Conservation (phyloP, 35 echinoderm and acorn worm genomes). For the Ophiothrix spiculata region DNA sequence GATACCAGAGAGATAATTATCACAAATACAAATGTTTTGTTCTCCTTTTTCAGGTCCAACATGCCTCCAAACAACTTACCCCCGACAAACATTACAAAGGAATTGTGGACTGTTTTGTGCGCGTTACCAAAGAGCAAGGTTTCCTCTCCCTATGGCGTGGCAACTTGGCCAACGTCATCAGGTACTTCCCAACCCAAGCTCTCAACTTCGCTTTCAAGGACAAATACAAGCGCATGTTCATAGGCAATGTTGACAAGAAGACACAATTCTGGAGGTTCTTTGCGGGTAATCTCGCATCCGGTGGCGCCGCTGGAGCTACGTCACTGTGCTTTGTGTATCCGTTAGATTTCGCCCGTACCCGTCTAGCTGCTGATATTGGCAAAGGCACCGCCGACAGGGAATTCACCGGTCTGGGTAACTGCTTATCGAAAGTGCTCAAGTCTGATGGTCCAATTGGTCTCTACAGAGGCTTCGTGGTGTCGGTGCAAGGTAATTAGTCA, state of each 20-base stretch:
- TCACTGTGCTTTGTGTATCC: conserved; percentile 98
- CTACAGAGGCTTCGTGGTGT: conserved; percentile 90
- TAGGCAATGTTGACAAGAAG: conserved; percentile 84
- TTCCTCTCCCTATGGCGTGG: conserved; percentile 97
- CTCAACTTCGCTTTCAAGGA: conserved; percentile 99
- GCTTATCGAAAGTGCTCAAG: conserved; percentile 70
- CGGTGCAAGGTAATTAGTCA: too few relatives aligned
- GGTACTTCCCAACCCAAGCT: conserved; percentile 99
- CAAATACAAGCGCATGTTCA: conserved; percentile 97
- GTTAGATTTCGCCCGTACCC: too few relatives aligned
- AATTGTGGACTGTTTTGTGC: conserved; percentile 84
- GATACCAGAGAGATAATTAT: too few relatives aligned
- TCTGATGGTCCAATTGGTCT: conserved; percentile 86
- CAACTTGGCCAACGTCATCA: conserved; percentile 97
- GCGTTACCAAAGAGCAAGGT: conserved; percentile 91
- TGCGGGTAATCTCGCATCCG: conserved; percentile 92
- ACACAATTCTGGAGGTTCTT: conserved; percentile 89
- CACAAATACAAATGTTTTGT: too few relatives aligned
- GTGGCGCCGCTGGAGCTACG: conserved; percentile 97
- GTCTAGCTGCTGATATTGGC: too few relatives aligned
- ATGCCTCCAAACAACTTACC: conserved; percentile 81
- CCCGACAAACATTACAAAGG: conserved; percentile 79
- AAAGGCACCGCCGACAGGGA: conserved; percentile 57
- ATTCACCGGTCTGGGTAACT: conserved; percentile 92
- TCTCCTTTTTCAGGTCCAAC: conserved; percentile 90